A percentile compares a stretch with the other conserved stretches of the same genome.
phyloP scores from a whole-genome alignment of 2,888 invertebrate genomes.

The Leuctra nigra region DNA sequence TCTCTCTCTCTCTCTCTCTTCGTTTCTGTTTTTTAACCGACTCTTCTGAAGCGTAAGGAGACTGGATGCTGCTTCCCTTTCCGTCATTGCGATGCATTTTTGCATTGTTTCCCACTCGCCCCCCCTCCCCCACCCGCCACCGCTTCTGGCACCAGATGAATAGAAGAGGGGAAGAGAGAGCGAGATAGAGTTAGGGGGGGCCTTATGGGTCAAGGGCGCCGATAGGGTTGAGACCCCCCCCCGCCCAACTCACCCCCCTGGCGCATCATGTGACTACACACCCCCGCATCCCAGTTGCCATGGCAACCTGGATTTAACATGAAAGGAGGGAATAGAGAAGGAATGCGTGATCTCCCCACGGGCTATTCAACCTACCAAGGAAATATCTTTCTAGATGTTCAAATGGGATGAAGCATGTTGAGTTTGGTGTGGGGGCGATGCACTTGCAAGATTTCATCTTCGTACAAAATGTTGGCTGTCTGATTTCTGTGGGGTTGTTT shows the following conservation, averaged over 20 bases:
- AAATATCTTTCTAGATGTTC: conserved; percentile 13
- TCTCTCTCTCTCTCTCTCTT: too few species aligned
- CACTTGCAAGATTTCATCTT: too few species aligned
- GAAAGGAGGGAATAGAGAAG: neutral
- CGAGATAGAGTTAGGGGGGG: conserved; percentile 2
- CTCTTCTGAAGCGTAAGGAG: too few species aligned
- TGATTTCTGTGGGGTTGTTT: conserved; percentile 7
- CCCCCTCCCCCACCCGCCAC: conserved; percentile 8
- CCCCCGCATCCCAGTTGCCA: conserved; percentile 21
- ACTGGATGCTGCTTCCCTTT: too few species aligned
- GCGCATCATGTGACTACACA: conserved; percentile 21
- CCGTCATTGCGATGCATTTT: conserved; percentile 1
- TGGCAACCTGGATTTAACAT: conserved; percentile 13
- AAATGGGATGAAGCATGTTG: conserved; percentile 5
- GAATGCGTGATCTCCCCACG: conserved; percentile 23
- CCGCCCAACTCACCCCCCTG: neutral
- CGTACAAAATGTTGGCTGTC: conserved; percentile 13
- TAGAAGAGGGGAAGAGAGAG: too few species aligned
- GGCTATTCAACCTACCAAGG: conserved; percentile 23
- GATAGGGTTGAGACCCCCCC: conserved; percentile 17
- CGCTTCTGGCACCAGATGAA: conserved; percentile 4
- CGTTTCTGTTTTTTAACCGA: too few species aligned
- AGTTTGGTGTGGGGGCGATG: neutral
- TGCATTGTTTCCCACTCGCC: neutral
- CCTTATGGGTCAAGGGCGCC: conserved; percentile 27